Evolutionary conservation across 1,140 invertebrate species (phyloP).

Genomic region (Tribolium madens): DNA sequence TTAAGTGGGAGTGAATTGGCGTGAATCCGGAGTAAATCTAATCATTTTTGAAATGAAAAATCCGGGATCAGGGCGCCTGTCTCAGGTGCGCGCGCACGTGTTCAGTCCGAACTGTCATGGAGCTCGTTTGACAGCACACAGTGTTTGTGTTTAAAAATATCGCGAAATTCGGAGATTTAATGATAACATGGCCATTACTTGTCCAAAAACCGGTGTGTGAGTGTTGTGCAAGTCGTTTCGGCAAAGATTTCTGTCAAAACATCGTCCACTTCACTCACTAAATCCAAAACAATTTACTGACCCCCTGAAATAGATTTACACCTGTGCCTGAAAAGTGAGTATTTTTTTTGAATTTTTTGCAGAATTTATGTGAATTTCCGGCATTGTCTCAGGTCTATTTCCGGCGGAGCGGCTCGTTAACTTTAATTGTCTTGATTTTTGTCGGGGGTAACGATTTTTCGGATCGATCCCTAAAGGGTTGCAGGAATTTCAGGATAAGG

Average conservation of each 20-base stretch:
- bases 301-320: conserved; percentile 50
- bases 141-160: conserved; percentile 63
- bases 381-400: neutral
- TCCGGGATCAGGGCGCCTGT: conserved; percentile 15
- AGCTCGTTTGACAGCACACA: conserved; percentile 60
- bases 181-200: conserved; percentile 56
- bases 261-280: conserved; percentile 38
- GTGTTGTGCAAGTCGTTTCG: conserved; percentile 49
- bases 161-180: conserved; percentile 60
- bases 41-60: conserved; percentile 46
- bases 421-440: conserved; percentile 15
- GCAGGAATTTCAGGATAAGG: neutral
- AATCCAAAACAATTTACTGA: conserved; percentile 49
- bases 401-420: conserved; percentile 17
- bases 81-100: conserved; percentile 55
- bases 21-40: neutral
- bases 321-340: conserved; percentile 32
- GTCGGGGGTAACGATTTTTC: conserved; percentile 14
- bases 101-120: conserved; percentile 62
- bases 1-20: neutral
- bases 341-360: conserved; percentile 2
- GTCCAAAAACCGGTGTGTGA: conserved; percentile 51
- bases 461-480: conserved; percentile 21
- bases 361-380: neutral
- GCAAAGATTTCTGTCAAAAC: conserved; percentile 48